Evolutionary conservation across 2,888 invertebrate genomes (phyloP).

Genomic region (Chorisops tibialis): DNA sequence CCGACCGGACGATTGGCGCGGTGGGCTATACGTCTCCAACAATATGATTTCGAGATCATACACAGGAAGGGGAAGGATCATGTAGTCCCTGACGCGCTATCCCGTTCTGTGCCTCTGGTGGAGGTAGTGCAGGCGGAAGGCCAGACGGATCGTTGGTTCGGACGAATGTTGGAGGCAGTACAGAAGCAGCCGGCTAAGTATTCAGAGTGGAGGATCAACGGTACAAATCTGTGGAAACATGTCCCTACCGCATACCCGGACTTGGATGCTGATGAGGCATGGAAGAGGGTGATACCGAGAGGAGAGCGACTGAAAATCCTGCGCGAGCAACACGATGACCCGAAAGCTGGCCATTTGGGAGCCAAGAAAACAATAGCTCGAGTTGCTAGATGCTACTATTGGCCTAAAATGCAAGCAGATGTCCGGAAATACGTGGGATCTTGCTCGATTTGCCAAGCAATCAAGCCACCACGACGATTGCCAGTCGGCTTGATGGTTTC

Average conservation of each 20-base stretch:
- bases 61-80: constrained; percentile 36
- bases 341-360: constrained; percentile 4
- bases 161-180: background rate
- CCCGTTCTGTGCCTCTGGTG: constrained; percentile 13
- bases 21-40: constrained; percentile 32
- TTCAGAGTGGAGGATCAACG: background rate
- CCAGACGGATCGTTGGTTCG: background rate
- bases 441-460: background rate
- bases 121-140: background rate
- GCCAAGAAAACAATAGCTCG: background rate
- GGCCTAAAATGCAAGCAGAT: constrained; percentile 10
- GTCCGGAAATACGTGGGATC: background rate
- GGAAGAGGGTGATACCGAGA: background rate
- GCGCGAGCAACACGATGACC: background rate
- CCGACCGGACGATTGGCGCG: constrained; percentile 36
- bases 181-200: background rate
- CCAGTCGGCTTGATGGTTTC: background rate
- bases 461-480: background rate
- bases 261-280: background rate
- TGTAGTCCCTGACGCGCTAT: constrained; percentile 36
- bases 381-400: constrained; percentile 5
- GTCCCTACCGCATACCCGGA: background rate
- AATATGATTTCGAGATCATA: constrained; percentile 34
- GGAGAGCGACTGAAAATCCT: too few relatives aligned
- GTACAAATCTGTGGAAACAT: background rate